These are phyloP conservation scores for Salmo trutta DNA, from an alignment of 2,797 vertebrate genomes.

Conservation along the genomic window DNA sequence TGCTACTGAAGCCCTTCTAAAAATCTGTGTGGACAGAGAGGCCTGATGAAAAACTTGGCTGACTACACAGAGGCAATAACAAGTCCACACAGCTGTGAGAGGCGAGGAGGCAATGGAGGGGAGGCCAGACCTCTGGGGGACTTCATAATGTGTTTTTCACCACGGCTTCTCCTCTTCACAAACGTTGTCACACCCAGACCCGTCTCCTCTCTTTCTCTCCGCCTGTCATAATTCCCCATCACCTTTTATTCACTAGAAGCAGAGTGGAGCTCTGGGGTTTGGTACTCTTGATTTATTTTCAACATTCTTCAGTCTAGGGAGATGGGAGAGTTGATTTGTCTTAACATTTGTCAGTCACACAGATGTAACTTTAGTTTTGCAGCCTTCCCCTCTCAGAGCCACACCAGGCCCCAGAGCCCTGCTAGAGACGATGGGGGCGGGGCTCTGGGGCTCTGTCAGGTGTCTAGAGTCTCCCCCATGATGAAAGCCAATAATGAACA, in stretches of 20 bases:
- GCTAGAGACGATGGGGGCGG: no score
- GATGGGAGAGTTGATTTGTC: constrained; percentile 25
- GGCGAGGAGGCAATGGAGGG: constrained; percentile 18
- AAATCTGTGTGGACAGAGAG: constrained; percentile 5
- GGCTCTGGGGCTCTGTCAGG: neutral
- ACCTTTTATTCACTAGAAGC: constrained; percentile 39
- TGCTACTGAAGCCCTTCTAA: neutral
- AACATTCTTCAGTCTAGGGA: constrained; percentile 1
- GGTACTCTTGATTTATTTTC: neutral
- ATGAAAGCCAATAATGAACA: constrained; percentile 4
- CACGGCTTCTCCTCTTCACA: neutral
- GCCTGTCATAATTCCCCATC: constrained; percentile 18
- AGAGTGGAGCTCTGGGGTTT: constrained; percentile 13
- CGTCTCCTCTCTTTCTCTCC: neutral
- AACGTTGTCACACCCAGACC: neutral
- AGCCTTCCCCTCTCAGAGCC: no score
- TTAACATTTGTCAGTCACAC: constrained; percentile 23
- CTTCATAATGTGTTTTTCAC: constrained; percentile 41
- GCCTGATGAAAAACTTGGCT: constrained; percentile 17
- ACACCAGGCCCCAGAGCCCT: neutral
- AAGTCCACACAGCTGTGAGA: constrained; percentile 12
- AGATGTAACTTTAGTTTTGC: constrained; percentile 20
- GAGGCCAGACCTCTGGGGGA: constrained; percentile 41
- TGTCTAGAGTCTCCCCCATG: neutral
- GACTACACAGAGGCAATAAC: constrained; percentile 42